A percentile compares a stretch with the other conserved stretches of the same genome.
phyloP scores from a whole-genome alignment of 2,113 vertebrate genomes.

The Dermatemys mawii region DNA sequence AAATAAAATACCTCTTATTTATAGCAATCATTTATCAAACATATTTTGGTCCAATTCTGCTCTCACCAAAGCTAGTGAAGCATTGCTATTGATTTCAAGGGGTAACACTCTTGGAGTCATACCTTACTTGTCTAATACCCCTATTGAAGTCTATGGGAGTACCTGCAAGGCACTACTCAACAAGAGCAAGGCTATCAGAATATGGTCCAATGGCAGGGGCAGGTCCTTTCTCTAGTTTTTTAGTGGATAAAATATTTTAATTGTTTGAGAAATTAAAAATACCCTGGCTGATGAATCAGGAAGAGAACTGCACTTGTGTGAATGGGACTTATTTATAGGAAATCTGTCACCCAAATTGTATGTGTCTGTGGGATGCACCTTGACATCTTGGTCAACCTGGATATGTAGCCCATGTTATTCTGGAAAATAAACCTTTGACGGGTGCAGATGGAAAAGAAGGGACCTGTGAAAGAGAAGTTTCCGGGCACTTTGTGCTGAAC shows the following conservation, averaged over 20 bases:
- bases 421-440: not conserved
- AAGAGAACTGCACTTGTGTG: not conserved
- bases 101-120: not conserved
- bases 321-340: not conserved
- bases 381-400: not conserved
- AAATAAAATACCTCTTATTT: too few species aligned
- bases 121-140: not conserved
- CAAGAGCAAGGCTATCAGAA: fast-evolving
- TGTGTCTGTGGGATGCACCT: fast-evolving
- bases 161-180: fast-evolving
- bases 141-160: fast-evolving
- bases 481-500: not conserved
- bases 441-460: not conserved
- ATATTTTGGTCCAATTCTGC: not conserved
- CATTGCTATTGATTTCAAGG: not conserved
- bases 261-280: not conserved
- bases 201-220: not conserved
- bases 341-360: not conserved
- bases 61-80: fast-evolving
- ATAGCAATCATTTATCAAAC: too few species aligned
- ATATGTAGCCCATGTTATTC: fast-evolving
- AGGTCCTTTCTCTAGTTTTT: not conserved
- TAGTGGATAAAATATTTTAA: not conserved
- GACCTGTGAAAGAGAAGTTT: not conserved
- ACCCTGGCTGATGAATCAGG: constrained; percentile 1